Conservation (phyloP, 2,113 vertebrate species). For the Scopus umbretta region DNA sequence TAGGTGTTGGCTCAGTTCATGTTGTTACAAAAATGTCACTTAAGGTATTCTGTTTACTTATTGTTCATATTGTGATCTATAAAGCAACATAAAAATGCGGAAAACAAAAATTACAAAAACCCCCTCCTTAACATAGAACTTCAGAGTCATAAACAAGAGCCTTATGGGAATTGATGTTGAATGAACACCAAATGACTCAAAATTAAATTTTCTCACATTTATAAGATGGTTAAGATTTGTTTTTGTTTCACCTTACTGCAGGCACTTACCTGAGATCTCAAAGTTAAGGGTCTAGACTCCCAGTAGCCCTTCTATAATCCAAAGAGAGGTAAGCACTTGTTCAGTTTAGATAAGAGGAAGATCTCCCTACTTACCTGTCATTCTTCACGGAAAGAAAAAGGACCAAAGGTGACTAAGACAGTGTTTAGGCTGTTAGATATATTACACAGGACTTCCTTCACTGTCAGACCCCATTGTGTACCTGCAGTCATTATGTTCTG, state of each 20-base stretch:
- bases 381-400: not conserved
- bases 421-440: not conserved
- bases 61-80: not conserved
- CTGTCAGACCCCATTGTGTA: not conserved
- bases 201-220: not conserved
- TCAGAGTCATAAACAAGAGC: not conserved
- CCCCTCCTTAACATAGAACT: not conserved
- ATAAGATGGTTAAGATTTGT: not conserved
- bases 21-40: not conserved
- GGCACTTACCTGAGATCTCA: not conserved
- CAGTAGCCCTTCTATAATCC: not conserved
- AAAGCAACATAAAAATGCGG: not conserved
- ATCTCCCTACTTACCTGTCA: not conserved
- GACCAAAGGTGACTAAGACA: not conserved
- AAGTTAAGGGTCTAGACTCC: not conserved
- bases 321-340: not conserved
- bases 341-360: not conserved
- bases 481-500: not conserved
- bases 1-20: not conserved
- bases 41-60: not conserved
- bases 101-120: not conserved
- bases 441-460: not conserved
- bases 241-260: not conserved
- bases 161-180: not conserved
- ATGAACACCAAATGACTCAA: not conserved